Evolutionary conservation across 2,113 vertebrate species (phyloP), one percentile per base, ranked within the genome.

Genomic region (Lathamus discolor): DNA sequence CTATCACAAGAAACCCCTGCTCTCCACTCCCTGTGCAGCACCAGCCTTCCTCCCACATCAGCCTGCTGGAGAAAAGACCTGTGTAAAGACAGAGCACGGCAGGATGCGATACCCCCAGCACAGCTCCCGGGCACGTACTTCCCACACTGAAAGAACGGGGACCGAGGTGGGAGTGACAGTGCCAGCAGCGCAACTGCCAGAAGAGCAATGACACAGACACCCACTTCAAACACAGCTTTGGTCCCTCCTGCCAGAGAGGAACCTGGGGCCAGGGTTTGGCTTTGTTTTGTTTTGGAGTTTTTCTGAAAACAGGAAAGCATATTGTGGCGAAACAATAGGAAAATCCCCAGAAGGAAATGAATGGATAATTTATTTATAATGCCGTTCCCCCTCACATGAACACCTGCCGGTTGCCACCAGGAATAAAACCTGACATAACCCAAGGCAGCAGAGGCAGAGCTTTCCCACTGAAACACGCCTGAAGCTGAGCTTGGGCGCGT

Each of bases 271-370:
- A n/a, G 61, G 20, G 73, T 46, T 90, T 67, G 78, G n/a, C 0
- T 1, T 48, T 55, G 59, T 69, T 80, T 83, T 64, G 55, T 46
- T 86, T 89, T 49, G 20, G 57, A 35, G 11, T 68, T 62, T 90
- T 79, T 44, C 39, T 5, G n/a, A 89, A 73, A 90, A 91, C 96
- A 97, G 97, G 97, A 97, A 96, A 95, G 68, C 80, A 61, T 81
- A 91, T 94, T 97, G 93, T 94, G 74, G n/a, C 73, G 81, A 73
- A 96, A 97, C 96, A 97, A 97, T 97, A 96, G 97, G 92, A 87
- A 97, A 97, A 22, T 90, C 91, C 88, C 41, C 80, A 63, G 72
- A 92, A 94, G 95, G 96, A 97, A 97, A 96, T 83, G 89, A 94
- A 96, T 4, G 92, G 80, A 96, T 94, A 64, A 92, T 87, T 94